Evolutionary conservation across 2,797 vertebrate species (phyloP), one percentile per base, ranked within the genome.

Genomic region (Myotis daubentonii): DNA sequence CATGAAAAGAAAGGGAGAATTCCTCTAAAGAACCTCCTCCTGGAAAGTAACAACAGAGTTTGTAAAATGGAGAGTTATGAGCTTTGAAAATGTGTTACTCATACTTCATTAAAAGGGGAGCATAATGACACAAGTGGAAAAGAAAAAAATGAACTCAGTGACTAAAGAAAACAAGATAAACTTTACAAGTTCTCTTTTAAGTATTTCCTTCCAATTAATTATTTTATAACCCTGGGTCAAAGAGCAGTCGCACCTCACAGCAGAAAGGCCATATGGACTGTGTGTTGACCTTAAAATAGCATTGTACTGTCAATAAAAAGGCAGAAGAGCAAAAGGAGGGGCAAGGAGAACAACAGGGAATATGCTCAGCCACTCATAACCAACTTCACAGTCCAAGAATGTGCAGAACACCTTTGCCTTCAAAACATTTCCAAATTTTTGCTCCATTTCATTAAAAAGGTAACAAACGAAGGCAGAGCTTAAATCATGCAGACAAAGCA

Each of bases 11-110:
- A 65, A 93, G 80, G 41, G 41, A 66, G 38, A 75, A 30, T 17
- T 80, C 57, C 68, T 87, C 72, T 71, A 65, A 70, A 55, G 75
- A 89, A 55, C 51, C 2, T n/a, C 36, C 38, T 51, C 60, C 55
- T 47, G n/a, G 11, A 57, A 72, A 90, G 22, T 53, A 66, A 81
- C n/a, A 28, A 70, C 75, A 13, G 20, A 38, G 22, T 47, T 49
- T 28, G 22, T 25, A 68, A 86, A 86, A 47, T 13, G 28, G 76
- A n/a, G 62, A 65, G 41, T 85, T 60, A 53, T 47, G 23, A 23
- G 6, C 41, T 92, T 68, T 95, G 49, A 89, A 94, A 89, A 60
- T 16, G 10, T 33, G n/a, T 68, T 33, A 80, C n/a, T 83, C 55
- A 79, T 20, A 60, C n/a, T 30, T 82, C 60, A 9, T 66, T 30